Percentiles rank a stretch among this genome's conserved stretches.
Conservation (phyloP, 2,888 invertebrate species). For the Standfussiana lucernea region DNA sequence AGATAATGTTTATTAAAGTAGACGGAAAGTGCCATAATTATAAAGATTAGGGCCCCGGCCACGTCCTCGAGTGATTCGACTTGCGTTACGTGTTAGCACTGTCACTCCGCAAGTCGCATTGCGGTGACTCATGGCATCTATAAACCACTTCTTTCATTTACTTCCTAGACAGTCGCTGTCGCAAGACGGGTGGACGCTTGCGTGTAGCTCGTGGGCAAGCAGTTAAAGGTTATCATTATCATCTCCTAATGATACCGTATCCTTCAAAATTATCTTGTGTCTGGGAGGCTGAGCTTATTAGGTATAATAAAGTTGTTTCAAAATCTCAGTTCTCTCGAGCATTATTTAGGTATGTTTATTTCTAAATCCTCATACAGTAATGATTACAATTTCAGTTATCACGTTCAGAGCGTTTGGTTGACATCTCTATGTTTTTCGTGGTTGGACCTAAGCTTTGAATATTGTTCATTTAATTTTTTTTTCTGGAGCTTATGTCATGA, state of each 20-base stretch:
- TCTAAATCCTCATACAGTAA: slow-evolving; percentile 28
- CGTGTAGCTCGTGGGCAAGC: background rate
- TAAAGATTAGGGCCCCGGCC: no score
- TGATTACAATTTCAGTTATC: slow-evolving; percentile 19
- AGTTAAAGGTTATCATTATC: background rate
- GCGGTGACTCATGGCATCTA: background rate
- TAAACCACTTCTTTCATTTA: background rate
- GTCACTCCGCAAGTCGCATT: background rate
- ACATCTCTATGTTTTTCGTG: background rate
- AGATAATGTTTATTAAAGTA: background rate
- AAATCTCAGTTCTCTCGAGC: slow-evolving; percentile 15
- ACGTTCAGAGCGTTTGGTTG: slow-evolving; percentile 23
- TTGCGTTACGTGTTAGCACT: background rate
- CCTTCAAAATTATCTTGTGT: slow-evolving; percentile 25
- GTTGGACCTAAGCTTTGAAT: background rate
- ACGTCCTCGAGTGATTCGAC: background rate
- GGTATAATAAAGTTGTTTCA: slow-evolving; percentile 2
- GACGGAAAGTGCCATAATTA: background rate
- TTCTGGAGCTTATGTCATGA: background rate
- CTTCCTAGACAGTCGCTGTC: background rate
- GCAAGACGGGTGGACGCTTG: background rate
- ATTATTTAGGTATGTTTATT: slow-evolving; percentile 22
- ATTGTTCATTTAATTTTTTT: background rate
- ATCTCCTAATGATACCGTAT: background rate
- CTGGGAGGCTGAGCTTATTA: background rate